Evolutionary conservation across 2,797 vertebrate genomes (phyloP), one percentile per base, ranked within the genome.

Genomic region (Sus cebifrons): DNA sequence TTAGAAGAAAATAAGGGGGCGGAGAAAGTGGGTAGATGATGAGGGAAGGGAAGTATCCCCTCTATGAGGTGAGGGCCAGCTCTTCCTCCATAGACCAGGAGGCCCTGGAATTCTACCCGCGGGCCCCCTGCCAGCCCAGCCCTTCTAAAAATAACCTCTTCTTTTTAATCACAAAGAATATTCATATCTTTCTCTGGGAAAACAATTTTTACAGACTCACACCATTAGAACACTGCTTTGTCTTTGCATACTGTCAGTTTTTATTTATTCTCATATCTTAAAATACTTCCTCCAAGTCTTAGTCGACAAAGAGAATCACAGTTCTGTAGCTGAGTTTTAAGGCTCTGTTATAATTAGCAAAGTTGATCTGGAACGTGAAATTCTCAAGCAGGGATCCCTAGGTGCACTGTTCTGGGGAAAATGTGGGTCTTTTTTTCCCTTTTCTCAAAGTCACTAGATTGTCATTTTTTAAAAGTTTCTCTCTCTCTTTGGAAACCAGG

Each of bases 211-310:
- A 96, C 36, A 90, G 95, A 85, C 49, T 65, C 85, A 83, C 79
- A 89, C 84, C 85, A 64, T 93, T 86, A 71, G 86, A 91, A 85
- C 83, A 77, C 83, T 75, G 67, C 77, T 86, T 91, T 71, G 86
- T 86, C 92, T 97, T 94, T 96, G 86, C 70, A 87, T 65, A 78
- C 81, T 75, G 81, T 95, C 87, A 84, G 71, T 82, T 97, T 93
- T 89, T 96, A 94, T 95, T 95, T 95, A 89, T 77, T 54, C 64
- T 86, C 82, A 12, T 75, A 87, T 79, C 91, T 87, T 97, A 96
- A 96, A 97, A 96, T 94, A 83, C 54, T 95, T 78, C 54, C 54
- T 70, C 90, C 89, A 89, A 58, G 79, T 82, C 44, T 92, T 86
- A 54, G 77, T 70, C 93, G 94, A 90, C 40, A 85, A 94, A 93